Conservation (phyloP, 35 echinoderm and acorn worm genomes). For the Apostichopus japonicus region DNA sequence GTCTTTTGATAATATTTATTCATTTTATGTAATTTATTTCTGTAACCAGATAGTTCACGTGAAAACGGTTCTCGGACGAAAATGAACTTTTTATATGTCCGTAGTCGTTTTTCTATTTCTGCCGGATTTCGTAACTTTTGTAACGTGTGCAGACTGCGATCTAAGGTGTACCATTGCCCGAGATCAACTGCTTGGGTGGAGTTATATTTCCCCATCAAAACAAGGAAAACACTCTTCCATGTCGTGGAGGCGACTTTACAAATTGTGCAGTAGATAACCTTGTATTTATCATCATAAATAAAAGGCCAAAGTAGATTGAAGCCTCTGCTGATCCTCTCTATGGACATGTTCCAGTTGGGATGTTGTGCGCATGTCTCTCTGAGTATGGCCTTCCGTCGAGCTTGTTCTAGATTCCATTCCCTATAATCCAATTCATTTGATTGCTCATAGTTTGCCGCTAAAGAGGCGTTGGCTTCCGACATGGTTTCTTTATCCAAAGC, state of each 20-base stretch:
- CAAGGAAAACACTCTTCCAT: constrained; percentile 85
- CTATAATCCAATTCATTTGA: background rate
- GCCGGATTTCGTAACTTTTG: constrained; percentile 20
- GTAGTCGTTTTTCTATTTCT: constrained; percentile 68
- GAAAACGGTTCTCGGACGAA: constrained; percentile 87
- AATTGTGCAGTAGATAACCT: constrained; percentile 67
- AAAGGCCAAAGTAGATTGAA: constrained; percentile 63
- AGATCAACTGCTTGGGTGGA: constrained; percentile 62
- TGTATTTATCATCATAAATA: constrained; percentile 76
- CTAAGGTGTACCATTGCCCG: constrained; percentile 41
- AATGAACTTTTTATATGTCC: constrained; percentile 81
- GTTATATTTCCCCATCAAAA: constrained; percentile 79
- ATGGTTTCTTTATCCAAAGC: too few relatives aligned
- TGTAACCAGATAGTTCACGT: constrained; percentile 80
- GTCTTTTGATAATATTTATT: constrained; percentile 52
- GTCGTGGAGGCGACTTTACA: constrained; percentile 84
- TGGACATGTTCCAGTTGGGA: constrained; percentile 14
- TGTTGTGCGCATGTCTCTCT: background rate
- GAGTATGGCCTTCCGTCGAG: background rate
- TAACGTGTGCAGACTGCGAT: constrained; percentile 62
- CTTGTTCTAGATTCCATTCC: constrained; percentile 19
- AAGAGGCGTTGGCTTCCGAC: too few relatives aligned
- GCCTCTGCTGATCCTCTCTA: constrained; percentile 30
- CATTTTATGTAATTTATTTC: constrained; percentile 65
- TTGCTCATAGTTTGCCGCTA: background rate